Base-by-base conservation (phyloP, 2,888 invertebrate genomes). In the Xanthorhoe designata region DNA sequence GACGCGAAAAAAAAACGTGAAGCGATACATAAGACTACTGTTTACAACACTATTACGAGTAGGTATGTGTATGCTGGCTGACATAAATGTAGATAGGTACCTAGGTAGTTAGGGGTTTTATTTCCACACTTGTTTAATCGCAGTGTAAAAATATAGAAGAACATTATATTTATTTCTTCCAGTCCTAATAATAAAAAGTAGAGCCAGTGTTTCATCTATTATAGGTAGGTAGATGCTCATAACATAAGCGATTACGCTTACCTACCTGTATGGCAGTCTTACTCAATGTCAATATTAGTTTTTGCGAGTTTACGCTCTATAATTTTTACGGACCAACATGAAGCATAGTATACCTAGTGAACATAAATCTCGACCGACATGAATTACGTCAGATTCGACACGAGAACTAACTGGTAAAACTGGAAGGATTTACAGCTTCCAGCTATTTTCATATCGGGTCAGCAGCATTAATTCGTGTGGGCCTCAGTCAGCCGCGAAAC, bases 371-470 rank as follows among this genome's bases (percentile, higher is more conserved):
- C 67, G 65, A 76, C 74, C 68, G 69, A 78, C 81, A 74, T 69
- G 75, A 63, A 75, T 83, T 86, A 83, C 89, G 88, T 88, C 84
- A 89, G 79, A 78, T 85, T 86, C 83, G 83, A 87, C 85, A 85
- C 83, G 84, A 79, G 79, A 81, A 76, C 80, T 79, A 77, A 74
- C 77, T 85, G 82, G 84, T 84, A 81, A 82, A 85, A 81, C 80
- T 78, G 79, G 78, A 79, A 76, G 82, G 77, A 84, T 84, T 85
- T 84, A 83, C 81, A 81, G 81, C 84, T 84, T 90, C 85, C 86
- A 88, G 88, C 91, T 92, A 92, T 91, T 92, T 92, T 91, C 83
- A 90, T 85, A 88, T 75, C 86, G 80, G 85, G 82, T 86, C 84
- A 87, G 83, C 80, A 82, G 80, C 77, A 86, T 82, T 77, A 79